Evolutionary conservation across 92 coral and sea anemone genomes (phyloP).

Genomic region (Actinernus sp.): DNA sequence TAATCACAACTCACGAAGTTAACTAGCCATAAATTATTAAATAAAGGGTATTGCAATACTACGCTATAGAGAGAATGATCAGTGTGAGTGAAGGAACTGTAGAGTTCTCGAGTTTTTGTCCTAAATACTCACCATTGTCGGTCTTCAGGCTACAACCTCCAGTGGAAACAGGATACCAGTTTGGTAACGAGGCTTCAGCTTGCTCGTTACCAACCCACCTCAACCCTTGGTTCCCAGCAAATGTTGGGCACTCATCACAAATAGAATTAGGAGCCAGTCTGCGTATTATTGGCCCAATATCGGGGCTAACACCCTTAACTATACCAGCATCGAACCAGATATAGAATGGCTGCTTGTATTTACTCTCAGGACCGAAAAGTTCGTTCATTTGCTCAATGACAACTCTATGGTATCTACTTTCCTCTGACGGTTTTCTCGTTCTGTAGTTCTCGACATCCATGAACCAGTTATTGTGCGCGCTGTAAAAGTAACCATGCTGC

Average conservation of each 20-base stretch:
- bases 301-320: slow-evolving; percentile 67
- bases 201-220: slow-evolving; percentile 92
- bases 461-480: slow-evolving; percentile 84
- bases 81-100: too few relatives aligned
- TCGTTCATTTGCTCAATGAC: slow-evolving; percentile 70
- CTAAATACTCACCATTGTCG: too few relatives aligned
- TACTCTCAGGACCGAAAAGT: slow-evolving; percentile 38
- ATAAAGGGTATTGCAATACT: too few relatives aligned
- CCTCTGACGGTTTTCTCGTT: slow-evolving; percentile 27
- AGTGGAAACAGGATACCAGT: slow-evolving; percentile 81
- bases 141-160: too few relatives aligned
- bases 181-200: slow-evolving; percentile 79
- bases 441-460: slow-evolving; percentile 70
- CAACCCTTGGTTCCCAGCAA: slow-evolving; percentile 78
- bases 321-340: slow-evolving; percentile 90
- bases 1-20: too few relatives aligned
- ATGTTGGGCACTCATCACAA: slow-evolving; percentile 83
- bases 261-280: slow-evolving; percentile 60
- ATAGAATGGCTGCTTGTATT: slow-evolving; percentile 77
- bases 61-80: too few relatives aligned
- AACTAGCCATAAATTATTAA: too few relatives aligned
- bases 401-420: slow-evolving; percentile 30
- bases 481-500: slow-evolving; percentile 70
- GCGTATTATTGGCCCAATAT: slow-evolving; percentile 76
- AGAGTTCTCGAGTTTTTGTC: too few relatives aligned